Evolutionary conservation across 2,113 vertebrate genomes (phyloP), one percentile per base, ranked within the genome.

Genomic region (Pseudorectes ferrugineus): DNA sequence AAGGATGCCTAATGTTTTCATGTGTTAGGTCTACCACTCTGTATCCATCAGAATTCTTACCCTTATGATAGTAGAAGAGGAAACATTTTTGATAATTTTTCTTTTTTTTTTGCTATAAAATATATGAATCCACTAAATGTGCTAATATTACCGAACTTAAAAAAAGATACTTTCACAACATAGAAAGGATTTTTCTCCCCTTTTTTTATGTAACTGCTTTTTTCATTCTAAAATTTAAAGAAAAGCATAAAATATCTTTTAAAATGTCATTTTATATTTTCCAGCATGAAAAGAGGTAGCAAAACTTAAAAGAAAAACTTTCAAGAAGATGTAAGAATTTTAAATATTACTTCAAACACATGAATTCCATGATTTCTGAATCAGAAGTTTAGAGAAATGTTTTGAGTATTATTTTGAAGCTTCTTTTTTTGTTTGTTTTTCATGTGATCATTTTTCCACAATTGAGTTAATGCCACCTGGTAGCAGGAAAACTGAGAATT

Each of bases 141-240:
- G 11, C 25, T 29, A 65, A 8, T 28, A 61, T 35, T 22, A 51
- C 45, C 12, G 29, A n/a, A 48, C 19, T 84, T 84, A 5, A 18
- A 76, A 75, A 84, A 48, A 43, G 1, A 13, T 55, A 40, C 24
- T 70, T 77, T 82, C n/a, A 11, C 4, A 26, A 33, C 36, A 65
- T 2, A 54, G 21, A 66, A 57, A 51, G 33, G 0, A 24, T 16
- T 54, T 42, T 9, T 10, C 2, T 3, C 3, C 11, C 3, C 5
- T 6, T 31, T 23, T 40, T 24, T 49, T 20, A 22, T 8, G 8
- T 33, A 49, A 46, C 6, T 51, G 2, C 2, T 36, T n/a, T 57
- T 91, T 48, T 51, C 4, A 16, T 21, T 36, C 22, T 23, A 51
- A 62, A 22, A 40, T 45, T 38, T 43, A 38, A 42, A n/a, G 58